Conservation (phyloP, 1,140 invertebrate species). For the Charaxes varanes region DNA sequence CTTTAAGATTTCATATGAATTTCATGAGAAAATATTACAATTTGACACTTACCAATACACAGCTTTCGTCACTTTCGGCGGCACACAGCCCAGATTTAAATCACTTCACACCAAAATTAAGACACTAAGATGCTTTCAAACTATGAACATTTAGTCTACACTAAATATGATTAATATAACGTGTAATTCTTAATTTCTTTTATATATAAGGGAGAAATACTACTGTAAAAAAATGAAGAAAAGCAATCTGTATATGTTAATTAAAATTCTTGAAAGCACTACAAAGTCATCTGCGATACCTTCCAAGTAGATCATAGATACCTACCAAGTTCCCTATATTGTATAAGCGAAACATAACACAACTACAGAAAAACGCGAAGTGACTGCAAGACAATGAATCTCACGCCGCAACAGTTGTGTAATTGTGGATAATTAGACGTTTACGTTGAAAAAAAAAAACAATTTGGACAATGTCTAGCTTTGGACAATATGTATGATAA, state of each 20-base stretch:
- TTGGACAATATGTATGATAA: slow-evolving; percentile 3
- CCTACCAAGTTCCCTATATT: slow-evolving; percentile 3
- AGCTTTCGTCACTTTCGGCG: slow-evolving; percentile 1
- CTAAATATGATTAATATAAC: neutral
- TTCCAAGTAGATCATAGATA: too few species aligned
- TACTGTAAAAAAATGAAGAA: neutral
- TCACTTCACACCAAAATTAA: slow-evolving; percentile 1
- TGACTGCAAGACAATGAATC: slow-evolving; percentile 1
- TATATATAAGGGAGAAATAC: neutral
- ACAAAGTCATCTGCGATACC: too few species aligned
- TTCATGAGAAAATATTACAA: neutral
- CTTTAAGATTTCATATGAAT: too few species aligned
- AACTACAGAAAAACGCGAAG: neutral
- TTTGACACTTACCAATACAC: neutral
- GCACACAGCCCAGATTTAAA: slow-evolving; percentile 1
- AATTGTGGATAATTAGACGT: slow-evolving; percentile 2
- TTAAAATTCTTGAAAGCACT: neutral
- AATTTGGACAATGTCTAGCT: slow-evolving; percentile 4
- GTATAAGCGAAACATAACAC: slow-evolving; percentile 5
- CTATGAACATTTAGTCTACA: neutral
- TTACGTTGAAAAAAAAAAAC: slow-evolving; percentile 2
- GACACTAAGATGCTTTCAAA: slow-evolving; percentile 4
- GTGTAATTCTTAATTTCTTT: neutral
- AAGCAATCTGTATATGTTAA: neutral
- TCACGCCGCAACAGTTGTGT: neutral